A percentile compares a stretch with the other conserved stretches of the same genome.
These are phyloP conservation scores for Cyprinodon diabolis DNA, from an alignment of 2,797 vertebrate species.

Conservation along the genomic window DNA sequence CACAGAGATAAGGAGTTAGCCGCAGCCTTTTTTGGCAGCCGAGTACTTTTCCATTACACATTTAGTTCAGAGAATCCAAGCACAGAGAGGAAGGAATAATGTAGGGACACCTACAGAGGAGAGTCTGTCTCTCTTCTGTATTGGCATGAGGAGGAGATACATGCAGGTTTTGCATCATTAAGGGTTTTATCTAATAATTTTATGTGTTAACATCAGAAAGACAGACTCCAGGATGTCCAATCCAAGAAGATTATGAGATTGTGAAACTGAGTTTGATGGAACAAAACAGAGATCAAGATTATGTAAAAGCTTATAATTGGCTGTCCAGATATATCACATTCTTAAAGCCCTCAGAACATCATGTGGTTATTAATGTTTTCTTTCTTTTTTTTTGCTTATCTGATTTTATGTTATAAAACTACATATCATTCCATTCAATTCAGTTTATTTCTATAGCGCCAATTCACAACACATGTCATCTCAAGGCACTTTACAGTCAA, in stretches of 20 bases:
- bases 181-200: background rate
- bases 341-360: background rate
- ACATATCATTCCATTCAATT: no score
- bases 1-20: conserved; percentile 44
- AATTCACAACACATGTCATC: no score
- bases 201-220: background rate
- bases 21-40: conserved; percentile 36
- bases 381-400: conserved; percentile 50
- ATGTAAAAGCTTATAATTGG: conserved; percentile 43
- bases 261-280: conserved; percentile 14
- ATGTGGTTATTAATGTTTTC: conserved; percentile 22
- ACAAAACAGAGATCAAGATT: conserved; percentile 29
- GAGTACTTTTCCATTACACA: conserved; percentile 72
- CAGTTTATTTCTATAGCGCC: no score
- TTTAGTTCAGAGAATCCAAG: conserved; percentile 21
- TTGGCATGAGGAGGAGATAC: background rate
- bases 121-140: background rate
- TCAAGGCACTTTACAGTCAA: no score
- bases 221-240: background rate
- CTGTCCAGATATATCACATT: conserved; percentile 16
- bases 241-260: conserved; percentile 19
- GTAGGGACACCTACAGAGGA: conserved; percentile 26
- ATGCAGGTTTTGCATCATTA: background rate
- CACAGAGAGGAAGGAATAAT: conserved; percentile 16
- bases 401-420: conserved; percentile 14